phyloP scores from a whole-genome alignment of 2,888 invertebrate genomes.

The Hirtodrosophila alboralis region DNA sequence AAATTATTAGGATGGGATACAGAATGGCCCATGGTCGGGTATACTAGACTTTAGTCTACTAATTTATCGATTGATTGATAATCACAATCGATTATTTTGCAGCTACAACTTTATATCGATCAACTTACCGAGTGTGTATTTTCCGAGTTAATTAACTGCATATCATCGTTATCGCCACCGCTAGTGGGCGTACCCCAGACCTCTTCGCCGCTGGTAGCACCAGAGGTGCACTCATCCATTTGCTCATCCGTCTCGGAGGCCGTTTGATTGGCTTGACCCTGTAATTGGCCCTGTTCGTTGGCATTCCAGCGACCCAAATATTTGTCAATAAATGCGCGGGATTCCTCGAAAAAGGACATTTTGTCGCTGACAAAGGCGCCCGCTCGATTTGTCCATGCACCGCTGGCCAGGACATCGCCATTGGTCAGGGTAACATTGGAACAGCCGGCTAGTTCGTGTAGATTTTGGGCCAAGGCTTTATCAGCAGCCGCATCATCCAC shows the following conservation, averaged over 20 bases:
- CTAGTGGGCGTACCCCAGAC: constrained; percentile 96
- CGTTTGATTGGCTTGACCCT: constrained; percentile 31
- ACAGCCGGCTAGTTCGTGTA: constrained; percentile 47
- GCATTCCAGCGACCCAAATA: constrained; percentile 86
- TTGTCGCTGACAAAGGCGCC: constrained; percentile 93
- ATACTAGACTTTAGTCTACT: too few species aligned
- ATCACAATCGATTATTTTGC: too few species aligned
- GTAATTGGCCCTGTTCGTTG: constrained; percentile 61
- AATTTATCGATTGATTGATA: not conserved
- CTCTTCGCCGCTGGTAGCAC: constrained; percentile 93
- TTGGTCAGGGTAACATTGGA: constrained; percentile 41
- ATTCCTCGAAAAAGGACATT: constrained; percentile 89
- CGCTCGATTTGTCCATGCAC: constrained; percentile 90
- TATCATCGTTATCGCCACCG: constrained; percentile 92
- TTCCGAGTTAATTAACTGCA: constrained; percentile 88
- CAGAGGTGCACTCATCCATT: constrained; percentile 90
- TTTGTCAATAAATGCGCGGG: constrained; percentile 85
- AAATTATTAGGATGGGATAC: too few species aligned
- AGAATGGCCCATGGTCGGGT: too few species aligned
- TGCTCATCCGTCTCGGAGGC: constrained; percentile 87
- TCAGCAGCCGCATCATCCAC: constrained; percentile 71
- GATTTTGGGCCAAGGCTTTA: constrained; percentile 50
- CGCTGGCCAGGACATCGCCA: constrained; percentile 67
- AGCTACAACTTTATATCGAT: too few species aligned
- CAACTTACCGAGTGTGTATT: constrained; percentile 87